Evolutionary conservation across 2,113 vertebrate genomes (phyloP), one percentile per base, ranked within the genome.

Genomic region (Dicerorhinus sumatrensis): DNA sequence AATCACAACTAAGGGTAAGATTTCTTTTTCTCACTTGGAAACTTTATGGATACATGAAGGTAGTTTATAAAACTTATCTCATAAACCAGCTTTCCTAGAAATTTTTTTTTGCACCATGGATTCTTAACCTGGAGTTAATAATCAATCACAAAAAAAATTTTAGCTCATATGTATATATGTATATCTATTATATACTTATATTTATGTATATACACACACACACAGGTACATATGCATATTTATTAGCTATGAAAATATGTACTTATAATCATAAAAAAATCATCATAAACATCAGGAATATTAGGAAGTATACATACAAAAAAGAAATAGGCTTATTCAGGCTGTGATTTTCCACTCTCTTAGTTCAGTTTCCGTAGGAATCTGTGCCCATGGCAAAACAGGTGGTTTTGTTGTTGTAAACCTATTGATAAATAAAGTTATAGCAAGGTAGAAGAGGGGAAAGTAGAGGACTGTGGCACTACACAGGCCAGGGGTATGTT

Each of bases 1-100:
- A 99, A 98, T 99, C 99, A 54, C 99, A 99, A 97, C 98, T 99
- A 95, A 99, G 99, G 99, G 99, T 99, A 99, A 99, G 98, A 94
- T 69, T 94, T 89, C 0, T 85, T 91, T 85, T 96, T 60, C 58
- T 97, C 54, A 63, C 58, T 96, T 95, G 88, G 79, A 97, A 97
- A 96, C 31, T 51, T n/a, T 89, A 39, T 51, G 29, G 29, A 58
- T 62, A 73, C 2, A 46, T 3, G 18, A 75, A 87, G 8, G 51
- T 46, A 84, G 58, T 80, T 91, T 86, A 89, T 96, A 83, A 94
- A 92, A 93, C 18, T 67, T 73, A 75, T 20, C 25, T 93, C n/a
- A 88, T 65, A 95, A 95, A 67, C 58, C 14, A 67, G 17, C 48
- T 83, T 96, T 96, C 51, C 67, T 75, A 94, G 62, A 86, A 93